Percentiles rank a stretch among this genome's conserved stretches.
These are phyloP conservation scores for Paguma larvata DNA, from an alignment of 2,797 vertebrate species.

Conservation along the genomic window DNA sequence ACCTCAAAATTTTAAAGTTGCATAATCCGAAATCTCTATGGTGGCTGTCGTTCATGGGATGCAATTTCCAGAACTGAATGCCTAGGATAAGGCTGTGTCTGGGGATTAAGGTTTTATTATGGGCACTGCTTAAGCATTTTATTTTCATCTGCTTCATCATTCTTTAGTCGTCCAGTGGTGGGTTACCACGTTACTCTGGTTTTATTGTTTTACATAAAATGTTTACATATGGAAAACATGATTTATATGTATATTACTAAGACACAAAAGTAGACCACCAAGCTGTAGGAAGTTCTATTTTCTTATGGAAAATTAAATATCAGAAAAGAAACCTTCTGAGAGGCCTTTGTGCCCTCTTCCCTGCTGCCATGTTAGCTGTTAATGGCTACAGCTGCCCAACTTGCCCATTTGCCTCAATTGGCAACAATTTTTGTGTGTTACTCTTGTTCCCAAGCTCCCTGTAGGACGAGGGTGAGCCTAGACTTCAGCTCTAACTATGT, in stretches of 20 bases:
- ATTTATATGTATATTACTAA: background rate
- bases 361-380: background rate
- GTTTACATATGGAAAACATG: background rate
- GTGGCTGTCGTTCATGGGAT: background rate
- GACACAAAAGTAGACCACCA: background rate
- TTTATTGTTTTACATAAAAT: background rate
- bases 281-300: background rate
- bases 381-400: background rate
- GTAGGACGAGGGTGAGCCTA: background rate
- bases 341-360: background rate
- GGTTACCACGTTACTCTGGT: background rate
- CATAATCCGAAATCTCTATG: background rate
- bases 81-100: background rate
- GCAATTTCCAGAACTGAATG: conserved; percentile 2
- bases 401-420: background rate
- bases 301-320: background rate
- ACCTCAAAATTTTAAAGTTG: background rate
- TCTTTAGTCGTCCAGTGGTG: background rate
- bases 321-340: background rate
- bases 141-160: background rate
- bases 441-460: background rate
- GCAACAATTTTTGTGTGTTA: background rate
- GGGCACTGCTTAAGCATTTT: background rate
- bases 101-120: background rate
- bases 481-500: background rate